Evolutionary conservation across 2,888 invertebrate species (phyloP).

Genomic region (Pristionchus fissidentatus): DNA sequence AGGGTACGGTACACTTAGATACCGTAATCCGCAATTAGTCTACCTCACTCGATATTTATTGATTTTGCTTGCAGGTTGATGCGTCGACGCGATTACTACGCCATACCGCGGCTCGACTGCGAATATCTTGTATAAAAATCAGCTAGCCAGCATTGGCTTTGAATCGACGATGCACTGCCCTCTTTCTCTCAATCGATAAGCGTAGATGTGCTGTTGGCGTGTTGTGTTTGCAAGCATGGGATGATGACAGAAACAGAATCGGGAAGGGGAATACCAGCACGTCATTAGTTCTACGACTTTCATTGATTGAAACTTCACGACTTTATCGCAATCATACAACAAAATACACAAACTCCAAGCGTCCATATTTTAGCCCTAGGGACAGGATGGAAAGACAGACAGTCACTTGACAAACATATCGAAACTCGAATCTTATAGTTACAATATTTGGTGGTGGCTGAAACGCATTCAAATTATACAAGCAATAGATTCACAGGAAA

Average conservation of each 20-base stretch:
- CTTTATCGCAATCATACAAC: slow-evolving; percentile 33
- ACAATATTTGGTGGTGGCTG: slow-evolving; percentile 28
- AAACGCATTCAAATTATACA: slow-evolving; percentile 12
- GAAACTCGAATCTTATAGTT: neutral
- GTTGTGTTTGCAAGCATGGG: neutral
- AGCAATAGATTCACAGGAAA: slow-evolving; percentile 16
- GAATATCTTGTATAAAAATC: neutral
- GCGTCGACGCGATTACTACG: neutral
- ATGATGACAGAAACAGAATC: neutral
- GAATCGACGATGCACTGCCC: neutral
- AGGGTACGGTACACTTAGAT: neutral
- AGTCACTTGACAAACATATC: neutral
- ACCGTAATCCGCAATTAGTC: neutral
- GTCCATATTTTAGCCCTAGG: slow-evolving; percentile 17
- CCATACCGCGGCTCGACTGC: no score
- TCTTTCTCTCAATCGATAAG: slow-evolving; percentile 23
- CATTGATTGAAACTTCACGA: slow-evolving; percentile 3
- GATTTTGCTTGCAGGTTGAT: neutral
- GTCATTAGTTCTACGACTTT: no score
- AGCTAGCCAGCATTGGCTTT: slow-evolving; percentile 19
- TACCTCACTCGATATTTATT: no score
- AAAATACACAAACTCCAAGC: slow-evolving; percentile 27
- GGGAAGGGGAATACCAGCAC: no score
- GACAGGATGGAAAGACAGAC: slow-evolving; percentile 8
- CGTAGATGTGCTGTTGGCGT: neutral